Conservation (phyloP, 1,140 invertebrate genomes). For the Propsilocerus akamusi region DNA sequence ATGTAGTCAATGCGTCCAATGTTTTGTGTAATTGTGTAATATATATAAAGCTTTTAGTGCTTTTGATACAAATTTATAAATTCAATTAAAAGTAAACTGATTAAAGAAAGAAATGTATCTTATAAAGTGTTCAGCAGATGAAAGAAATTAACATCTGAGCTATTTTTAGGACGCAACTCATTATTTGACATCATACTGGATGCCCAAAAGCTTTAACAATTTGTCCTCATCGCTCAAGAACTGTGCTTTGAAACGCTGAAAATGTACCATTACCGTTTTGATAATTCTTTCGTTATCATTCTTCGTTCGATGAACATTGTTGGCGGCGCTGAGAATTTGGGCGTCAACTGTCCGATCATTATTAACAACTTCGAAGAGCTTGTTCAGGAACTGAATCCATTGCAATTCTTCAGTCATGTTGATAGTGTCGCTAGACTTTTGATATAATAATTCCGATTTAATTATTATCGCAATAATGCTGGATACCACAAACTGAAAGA, state of each 20-base stretch:
- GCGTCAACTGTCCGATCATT: background rate
- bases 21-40: too few relatives aligned
- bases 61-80: too few relatives aligned
- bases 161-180: too few relatives aligned
- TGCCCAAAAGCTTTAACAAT: background rate
- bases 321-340: background rate
- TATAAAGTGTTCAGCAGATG: too few relatives aligned
- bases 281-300: background rate
- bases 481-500: background rate
- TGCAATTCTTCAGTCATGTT: background rate
- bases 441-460: background rate
- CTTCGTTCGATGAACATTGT: background rate
- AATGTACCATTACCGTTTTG: background rate
- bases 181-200: background rate
- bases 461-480: background rate
- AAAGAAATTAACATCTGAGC: too few relatives aligned
- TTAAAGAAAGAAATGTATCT: conserved; percentile 1
- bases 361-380: background rate
- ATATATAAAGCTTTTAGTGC: too few relatives aligned
- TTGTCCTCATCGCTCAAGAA: background rate
- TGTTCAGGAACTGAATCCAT: background rate
- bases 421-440: background rate
- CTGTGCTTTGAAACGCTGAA: background rate
- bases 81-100: too few relatives aligned
- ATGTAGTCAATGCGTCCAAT: too few relatives aligned